Evolutionary conservation across 2,113 vertebrate genomes (phyloP).

Genomic region (Tiliqua scincoides): DNA sequence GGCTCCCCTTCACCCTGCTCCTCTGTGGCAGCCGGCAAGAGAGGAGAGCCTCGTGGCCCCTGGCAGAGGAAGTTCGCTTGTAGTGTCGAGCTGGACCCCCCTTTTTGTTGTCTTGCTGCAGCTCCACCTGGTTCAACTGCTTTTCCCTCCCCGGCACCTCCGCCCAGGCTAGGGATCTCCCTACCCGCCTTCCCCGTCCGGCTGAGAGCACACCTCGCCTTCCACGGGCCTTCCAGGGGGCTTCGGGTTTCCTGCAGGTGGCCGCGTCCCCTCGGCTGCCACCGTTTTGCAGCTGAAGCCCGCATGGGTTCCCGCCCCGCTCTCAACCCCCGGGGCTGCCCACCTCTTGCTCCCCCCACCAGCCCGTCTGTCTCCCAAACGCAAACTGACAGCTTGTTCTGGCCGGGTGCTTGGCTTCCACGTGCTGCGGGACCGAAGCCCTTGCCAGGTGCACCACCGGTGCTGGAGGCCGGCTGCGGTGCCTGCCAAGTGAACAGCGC

Average conservation of each 20-base stretch:
- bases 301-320: too few relatives aligned
- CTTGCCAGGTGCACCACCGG: neutral
- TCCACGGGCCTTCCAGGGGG: too few relatives aligned
- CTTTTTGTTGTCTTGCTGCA: neutral
- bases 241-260: too few relatives aligned
- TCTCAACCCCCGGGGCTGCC: too few relatives aligned
- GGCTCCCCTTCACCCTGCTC: neutral
- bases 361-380: too few relatives aligned
- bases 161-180: neutral
- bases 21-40: neutral
- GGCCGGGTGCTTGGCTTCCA: neutral
- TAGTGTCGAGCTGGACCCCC: neutral
- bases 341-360: too few relatives aligned
- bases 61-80: neutral
- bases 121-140: slow-evolving; percentile 20
- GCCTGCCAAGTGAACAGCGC: neutral
- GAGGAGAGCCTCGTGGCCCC: neutral
- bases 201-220: neutral
- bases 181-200: neutral
- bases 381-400: neutral
- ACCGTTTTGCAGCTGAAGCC: too few relatives aligned
- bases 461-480: neutral
- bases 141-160: slow-evolving; percentile 7
- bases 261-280: too few relatives aligned
- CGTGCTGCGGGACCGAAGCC: neutral